Base-by-base conservation (phyloP, 2,797 vertebrate species). In the Lacerta agilis region DNA sequence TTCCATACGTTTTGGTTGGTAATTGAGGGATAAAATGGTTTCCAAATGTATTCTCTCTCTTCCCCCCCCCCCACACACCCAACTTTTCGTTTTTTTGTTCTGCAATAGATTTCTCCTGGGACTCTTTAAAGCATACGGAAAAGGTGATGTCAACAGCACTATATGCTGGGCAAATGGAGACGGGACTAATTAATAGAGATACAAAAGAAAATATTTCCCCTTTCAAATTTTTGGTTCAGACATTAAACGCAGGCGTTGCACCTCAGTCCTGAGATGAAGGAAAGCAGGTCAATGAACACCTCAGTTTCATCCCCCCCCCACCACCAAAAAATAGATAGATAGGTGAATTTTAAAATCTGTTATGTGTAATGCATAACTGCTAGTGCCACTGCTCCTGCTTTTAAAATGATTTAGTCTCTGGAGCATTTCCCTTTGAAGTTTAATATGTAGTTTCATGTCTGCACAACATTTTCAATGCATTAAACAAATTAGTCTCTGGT, bases 1-100 rank as follows among this genome's bases (percentile, higher is more conserved):
- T 97, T 97, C 97, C 97, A 97, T 97, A 97, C 97, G 96, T 97
- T 96, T 97, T 94, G 93, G 95, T 96, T 96, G 95, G 97, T 97
- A 97, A 97, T 97, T 97, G 97, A 97, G 96, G 97, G 97, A 97
- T 97, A 97, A 97, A 97, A 97, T 97, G 97, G 97, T 97, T 97
- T 97, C 97, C 97, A 97, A 97, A 97, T 97, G 97, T 97, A 97
- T 95, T 96, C 85, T 75, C 58, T 64, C 86, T 41, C 33, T n/a
- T 13, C 13, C 38, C 20, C 17, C 25, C 71, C 13, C 3, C 29
- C 18, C 17, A 15, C 73, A 41, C 79, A n/a, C 9, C 8, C 71
- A 9, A 96, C 96, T 96, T 97, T 96, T 97, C 97, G 96, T 96
- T 95, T 96, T 96, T 94, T 96, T 96, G 95, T 97, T 97, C 96